A percentile compares a stretch with the other conserved stretches of the same genome.
Conservation (phyloP, 2,888 invertebrate species). For the Vanessa cardui region DNA sequence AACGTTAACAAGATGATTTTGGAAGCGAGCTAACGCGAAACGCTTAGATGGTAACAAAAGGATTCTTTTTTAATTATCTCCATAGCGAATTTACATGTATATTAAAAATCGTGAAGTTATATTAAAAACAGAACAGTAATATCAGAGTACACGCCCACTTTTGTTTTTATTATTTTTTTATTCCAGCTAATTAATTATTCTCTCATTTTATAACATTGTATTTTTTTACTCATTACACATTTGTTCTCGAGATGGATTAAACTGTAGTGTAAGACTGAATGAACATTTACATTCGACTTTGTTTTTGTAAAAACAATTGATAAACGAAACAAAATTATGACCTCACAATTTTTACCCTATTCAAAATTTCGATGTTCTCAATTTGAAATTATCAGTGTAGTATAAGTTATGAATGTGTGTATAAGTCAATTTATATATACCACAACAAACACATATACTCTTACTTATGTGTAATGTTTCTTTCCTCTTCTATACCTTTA, state of each 20-base stretch:
- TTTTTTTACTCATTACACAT: not conserved
- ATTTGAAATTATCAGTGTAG: no score
- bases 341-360: no score
- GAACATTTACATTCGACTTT: no score
- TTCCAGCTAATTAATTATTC: not conserved
- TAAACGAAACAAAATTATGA: no score
- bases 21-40: not conserved
- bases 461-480: no score
- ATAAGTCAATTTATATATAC: no score
- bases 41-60: not conserved
- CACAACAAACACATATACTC: no score
- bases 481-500: no score
- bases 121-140: conserved; percentile 5
- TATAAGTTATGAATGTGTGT: no score
- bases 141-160: not conserved
- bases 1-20: not conserved
- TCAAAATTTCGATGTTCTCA: no score
- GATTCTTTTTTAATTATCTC: conserved; percentile 11
- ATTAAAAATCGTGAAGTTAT: not conserved
- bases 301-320: no score
- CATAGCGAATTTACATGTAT: not conserved
- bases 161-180: not conserved
- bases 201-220: not conserved
- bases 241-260: not conserved
- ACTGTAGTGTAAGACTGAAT: no score